Evolutionary conservation across 1,140 invertebrate genomes (phyloP).

Genomic region (Cherax destructor): DNA sequence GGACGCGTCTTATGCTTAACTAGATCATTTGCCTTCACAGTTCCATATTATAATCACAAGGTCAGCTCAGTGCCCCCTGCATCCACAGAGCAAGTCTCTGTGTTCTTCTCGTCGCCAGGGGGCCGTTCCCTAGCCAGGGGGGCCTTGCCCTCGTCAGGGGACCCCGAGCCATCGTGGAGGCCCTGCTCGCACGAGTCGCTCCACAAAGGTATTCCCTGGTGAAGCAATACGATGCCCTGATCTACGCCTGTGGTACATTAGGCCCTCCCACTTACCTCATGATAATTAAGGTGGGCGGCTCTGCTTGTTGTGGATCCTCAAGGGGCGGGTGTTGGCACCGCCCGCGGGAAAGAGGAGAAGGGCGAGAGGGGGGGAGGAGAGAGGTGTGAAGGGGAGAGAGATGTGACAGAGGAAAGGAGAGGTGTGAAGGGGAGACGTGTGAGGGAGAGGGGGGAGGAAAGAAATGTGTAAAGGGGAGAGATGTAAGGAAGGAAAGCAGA

Average conservation of each 20-base stretch:
- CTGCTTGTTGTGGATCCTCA: neutral
- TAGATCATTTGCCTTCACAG: neutral
- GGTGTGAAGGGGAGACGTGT: neutral
- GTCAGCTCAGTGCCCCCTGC: neutral
- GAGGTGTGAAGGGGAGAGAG: neutral
- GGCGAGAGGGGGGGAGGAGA: too few relatives aligned
- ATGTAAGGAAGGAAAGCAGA: too few relatives aligned
- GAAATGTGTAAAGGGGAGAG: too few relatives aligned
- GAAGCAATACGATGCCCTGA: neutral
- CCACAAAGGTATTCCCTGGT: conserved; percentile 21
- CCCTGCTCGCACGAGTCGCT: neutral
- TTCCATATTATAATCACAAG: neutral
- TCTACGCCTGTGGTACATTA: conserved; percentile 14
- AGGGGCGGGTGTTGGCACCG: neutral
- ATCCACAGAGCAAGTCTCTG: neutral
- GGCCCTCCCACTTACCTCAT: conserved; percentile 7
- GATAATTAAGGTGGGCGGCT: conserved; percentile 13
- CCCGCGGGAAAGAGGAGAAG: neutral
- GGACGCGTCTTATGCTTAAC: neutral
- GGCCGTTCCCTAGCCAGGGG: too few relatives aligned
- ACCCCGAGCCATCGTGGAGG: too few relatives aligned
- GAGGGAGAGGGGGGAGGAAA: neutral
- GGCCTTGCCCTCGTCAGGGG: too few relatives aligned
- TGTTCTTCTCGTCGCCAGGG: neutral
- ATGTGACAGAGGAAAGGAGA: conserved; percentile 25